Evolutionary conservation across 2,888 invertebrate genomes (phyloP), one percentile per base, ranked within the genome.

Genomic region (Macrophya annulata): DNA sequence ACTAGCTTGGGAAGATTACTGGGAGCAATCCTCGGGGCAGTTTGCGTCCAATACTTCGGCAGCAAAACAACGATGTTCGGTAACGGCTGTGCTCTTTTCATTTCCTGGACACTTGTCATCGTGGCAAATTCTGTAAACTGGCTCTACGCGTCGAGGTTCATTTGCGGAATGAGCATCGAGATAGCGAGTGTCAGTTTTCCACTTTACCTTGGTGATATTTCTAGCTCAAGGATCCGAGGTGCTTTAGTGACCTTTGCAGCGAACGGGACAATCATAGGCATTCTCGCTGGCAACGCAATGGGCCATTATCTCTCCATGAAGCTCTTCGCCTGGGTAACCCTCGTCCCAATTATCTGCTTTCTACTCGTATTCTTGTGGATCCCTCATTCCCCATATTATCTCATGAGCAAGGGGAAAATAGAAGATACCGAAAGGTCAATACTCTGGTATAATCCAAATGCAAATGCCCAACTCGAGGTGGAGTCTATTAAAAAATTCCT

Each of bases 161-260:
- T 87, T 9, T 59, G 87, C 62, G 91, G 91, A 87, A 86, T 88
- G 15, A 86, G 87, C 21, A 48, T 88, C 1, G 91, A 89, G 86
- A 86, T 91, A 87, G 86, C 88, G 59, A 89, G 89, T 84, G 87
- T 88, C 84, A 88, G 90, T 12, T 91, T 90, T 85, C 88, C 91
- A 0, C 82, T 92, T 6, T 92, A 89, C 86, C 87, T 91, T 4
- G 91, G 92, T 5, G 92, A 92, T 84, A 88, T 91, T 82, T 89
- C 91, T 6, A 74, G 86, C 45, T 87, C 91, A 0, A 87, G 87
- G 12, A 90, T 92, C 5, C 90, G 92, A 5, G 91, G 90, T 3
- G 89, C 89, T 17, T 85, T 91, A 65, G 86, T 90, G n/a, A 85
- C 87, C 21, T 0, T 85, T 1, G 21, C 21, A 17, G 31, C 40